phyloP scores from a whole-genome alignment of 2,797 vertebrate genomes.

The Falco columbarius region DNA sequence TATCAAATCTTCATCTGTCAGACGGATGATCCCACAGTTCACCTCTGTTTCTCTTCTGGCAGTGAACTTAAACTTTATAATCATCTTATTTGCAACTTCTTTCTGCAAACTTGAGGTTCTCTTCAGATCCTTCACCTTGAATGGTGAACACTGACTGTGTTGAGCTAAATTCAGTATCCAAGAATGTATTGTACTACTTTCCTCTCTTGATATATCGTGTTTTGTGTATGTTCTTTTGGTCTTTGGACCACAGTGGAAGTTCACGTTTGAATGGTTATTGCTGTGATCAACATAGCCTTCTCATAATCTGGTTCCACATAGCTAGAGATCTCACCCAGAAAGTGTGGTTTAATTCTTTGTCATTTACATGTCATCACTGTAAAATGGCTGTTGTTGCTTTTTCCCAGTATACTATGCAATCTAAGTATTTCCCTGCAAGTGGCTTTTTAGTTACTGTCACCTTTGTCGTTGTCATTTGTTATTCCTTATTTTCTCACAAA shows the following conservation, averaged over 20 bases:
- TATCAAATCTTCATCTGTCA: neutral
- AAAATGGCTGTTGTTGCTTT: neutral
- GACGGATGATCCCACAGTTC: neutral
- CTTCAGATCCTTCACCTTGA: neutral
- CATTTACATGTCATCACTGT: neutral
- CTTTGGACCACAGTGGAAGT: neutral
- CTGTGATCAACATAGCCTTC: neutral
- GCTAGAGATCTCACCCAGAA: neutral
- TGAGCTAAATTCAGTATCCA: neutral
- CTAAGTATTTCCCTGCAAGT: neutral
- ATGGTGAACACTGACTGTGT: neutral
- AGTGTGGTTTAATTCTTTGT: neutral
- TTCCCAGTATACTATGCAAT: neutral
- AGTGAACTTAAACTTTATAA: neutral
- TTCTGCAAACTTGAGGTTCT: neutral
- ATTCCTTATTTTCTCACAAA: neutral
- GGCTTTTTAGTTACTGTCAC: neutral
- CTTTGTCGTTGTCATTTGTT: neutral
- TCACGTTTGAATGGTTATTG: neutral
- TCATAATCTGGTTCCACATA: neutral
- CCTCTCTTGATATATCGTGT: neutral
- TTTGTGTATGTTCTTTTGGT: neutral
- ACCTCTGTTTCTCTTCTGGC: neutral
- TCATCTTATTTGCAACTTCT: neutral
- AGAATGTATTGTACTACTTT: neutral